Evolutionary conservation across 2,888 invertebrate genomes (phyloP).

Genomic region (Lasioglossum morio): DNA sequence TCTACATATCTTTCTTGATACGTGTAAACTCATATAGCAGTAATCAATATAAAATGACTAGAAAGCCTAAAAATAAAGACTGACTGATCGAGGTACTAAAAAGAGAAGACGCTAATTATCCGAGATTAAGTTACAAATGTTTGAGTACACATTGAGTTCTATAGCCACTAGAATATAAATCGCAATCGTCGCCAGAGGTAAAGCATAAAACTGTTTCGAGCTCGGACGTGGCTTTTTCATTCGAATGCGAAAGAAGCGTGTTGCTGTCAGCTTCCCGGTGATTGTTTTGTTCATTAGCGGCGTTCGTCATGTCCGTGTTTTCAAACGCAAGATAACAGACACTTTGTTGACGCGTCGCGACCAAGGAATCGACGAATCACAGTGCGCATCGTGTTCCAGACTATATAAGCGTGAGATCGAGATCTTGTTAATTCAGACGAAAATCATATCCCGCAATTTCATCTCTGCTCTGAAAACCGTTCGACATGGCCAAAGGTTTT

Average conservation of each 20-base stretch:
- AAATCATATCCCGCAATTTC: constrained; percentile 24
- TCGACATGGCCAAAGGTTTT: constrained; percentile 13
- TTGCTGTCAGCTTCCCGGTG: background rate
- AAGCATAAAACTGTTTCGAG: background rate
- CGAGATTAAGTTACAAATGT: background rate
- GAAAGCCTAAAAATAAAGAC: background rate
- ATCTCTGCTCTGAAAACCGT: background rate
- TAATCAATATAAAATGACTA: background rate
- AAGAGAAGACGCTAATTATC: background rate
- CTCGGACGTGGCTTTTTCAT: constrained; percentile 9
- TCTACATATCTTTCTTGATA: no score
- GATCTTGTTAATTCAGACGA: constrained; percentile 41
- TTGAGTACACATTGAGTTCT: background rate
- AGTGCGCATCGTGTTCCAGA: background rate
- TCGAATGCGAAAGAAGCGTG: constrained; percentile 8
- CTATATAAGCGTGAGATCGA: constrained; percentile 56
- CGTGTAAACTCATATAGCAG: no score
- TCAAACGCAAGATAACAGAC: constrained; percentile 50
- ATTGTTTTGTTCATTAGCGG: constrained; percentile 55
- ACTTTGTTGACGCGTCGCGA: constrained; percentile 24
- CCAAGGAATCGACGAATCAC: constrained; percentile 18
- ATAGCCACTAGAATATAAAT: background rate
- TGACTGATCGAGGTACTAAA: background rate
- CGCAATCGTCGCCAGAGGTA: background rate
- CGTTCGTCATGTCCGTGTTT: constrained; percentile 42